Conservation (phyloP, 1,140 invertebrate genomes). For the Andricus grossulariae region DNA sequence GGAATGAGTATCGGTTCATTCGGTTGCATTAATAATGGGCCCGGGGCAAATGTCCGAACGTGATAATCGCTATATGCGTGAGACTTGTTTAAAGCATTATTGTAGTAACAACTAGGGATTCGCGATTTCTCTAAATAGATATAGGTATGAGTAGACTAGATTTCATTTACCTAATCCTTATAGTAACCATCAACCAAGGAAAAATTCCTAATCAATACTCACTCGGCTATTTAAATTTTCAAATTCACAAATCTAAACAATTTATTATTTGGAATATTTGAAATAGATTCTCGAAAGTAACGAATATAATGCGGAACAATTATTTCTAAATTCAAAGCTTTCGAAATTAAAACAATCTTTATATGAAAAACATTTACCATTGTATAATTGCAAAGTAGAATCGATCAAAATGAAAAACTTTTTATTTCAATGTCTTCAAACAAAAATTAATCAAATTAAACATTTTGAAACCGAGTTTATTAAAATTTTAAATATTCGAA, state of each 20-base stretch:
- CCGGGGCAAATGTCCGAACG: slow-evolving; percentile 44
- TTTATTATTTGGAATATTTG: not conserved
- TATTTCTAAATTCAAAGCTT: too few relatives aligned
- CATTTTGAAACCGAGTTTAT: too few relatives aligned
- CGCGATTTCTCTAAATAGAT: slow-evolving; percentile 20
- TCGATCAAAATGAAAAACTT: not conserved
- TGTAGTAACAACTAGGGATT: slow-evolving; percentile 11
- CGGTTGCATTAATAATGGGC: slow-evolving; percentile 61
- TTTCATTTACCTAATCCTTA: slow-evolving; percentile 13
- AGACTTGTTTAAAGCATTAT: not conserved
- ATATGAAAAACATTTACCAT: too few relatives aligned
- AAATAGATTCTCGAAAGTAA: too few relatives aligned
- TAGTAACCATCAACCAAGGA: not conserved
- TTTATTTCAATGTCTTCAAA: too few relatives aligned
- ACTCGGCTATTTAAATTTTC: not conserved
- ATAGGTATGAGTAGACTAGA: not conserved
- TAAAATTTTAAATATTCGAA: too few relatives aligned
- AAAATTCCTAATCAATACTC: too few relatives aligned
- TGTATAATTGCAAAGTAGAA: not conserved
- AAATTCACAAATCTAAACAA: not conserved
- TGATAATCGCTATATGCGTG: slow-evolving; percentile 44
- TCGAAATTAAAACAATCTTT: too few relatives aligned
- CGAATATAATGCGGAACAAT: too few relatives aligned
- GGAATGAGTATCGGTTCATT: slow-evolving; percentile 53
- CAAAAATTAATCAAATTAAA: too few relatives aligned